phyloP scores from a whole-genome alignment of 2,113 vertebrate genomes.

The Elephas maximus region DNA sequence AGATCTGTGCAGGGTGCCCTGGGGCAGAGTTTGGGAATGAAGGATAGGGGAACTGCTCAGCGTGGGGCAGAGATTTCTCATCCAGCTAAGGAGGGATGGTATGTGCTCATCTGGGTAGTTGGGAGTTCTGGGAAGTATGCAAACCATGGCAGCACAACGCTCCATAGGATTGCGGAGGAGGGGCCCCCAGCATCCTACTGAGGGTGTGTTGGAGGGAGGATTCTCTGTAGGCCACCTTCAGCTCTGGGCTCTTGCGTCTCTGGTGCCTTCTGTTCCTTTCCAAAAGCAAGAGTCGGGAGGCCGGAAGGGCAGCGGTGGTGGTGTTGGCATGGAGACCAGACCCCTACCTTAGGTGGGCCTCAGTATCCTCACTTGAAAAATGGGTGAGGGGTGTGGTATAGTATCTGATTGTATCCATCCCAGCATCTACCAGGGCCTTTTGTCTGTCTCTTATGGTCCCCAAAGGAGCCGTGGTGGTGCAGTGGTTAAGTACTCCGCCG shows the following conservation, averaged over 20 bases:
- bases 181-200: not conserved
- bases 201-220: not conserved
- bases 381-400: not conserved
- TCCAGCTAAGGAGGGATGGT: not conserved
- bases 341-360: not conserved
- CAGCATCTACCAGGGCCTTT: not conserved
- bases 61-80: not conserved
- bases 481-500: too few relatives aligned
- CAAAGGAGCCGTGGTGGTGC: too few relatives aligned
- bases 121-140: not conserved
- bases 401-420: not conserved
- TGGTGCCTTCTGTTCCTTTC: too few relatives aligned
- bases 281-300: not conserved
- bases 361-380: not conserved
- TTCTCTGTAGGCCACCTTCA: not conserved
- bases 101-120: not conserved
- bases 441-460: accelerated
- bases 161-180: not conserved
- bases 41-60: not conserved
- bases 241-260: not conserved
- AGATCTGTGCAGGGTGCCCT: not conserved
- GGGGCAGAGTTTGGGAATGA: not conserved
- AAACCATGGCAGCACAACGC: too few relatives aligned
- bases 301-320: not conserved
- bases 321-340: not conserved